Conservation (phyloP, 2,113 vertebrate genomes). For the Paradisaea rubra region DNA sequence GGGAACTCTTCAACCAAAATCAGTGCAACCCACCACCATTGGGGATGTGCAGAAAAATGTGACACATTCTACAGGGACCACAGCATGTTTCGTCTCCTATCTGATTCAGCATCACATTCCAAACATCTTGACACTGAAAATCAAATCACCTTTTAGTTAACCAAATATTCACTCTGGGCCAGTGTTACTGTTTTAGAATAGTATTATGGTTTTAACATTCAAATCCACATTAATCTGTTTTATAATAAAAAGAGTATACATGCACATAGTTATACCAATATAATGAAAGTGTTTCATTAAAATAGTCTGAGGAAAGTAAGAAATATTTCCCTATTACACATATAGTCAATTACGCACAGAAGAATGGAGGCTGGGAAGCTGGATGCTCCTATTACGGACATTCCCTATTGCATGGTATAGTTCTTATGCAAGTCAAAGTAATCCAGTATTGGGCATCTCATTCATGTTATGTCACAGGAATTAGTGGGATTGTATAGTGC, state of each 20-base stretch:
- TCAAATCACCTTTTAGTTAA: not conserved
- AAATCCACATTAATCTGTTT: not conserved
- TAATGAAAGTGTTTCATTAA: not conserved
- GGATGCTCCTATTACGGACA: not conserved
- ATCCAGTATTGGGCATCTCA: not conserved
- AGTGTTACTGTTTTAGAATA: not conserved
- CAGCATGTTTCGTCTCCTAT: rapidly evolving
- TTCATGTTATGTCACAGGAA: not conserved
- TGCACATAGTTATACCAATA: not conserved
- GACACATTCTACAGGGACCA: not conserved
- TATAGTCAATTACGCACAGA: not conserved
- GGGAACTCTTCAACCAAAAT: not conserved
- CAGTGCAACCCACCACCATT: rapidly evolving
- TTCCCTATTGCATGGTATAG: not conserved
- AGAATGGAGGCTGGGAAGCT: not conserved
- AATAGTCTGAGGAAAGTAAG: not conserved
- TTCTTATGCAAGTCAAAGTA: not conserved
- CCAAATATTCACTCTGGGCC: not conserved
- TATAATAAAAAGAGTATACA: not conserved
- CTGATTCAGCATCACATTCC: not conserved
- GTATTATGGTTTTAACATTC: not conserved
- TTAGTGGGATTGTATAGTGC: not conserved
- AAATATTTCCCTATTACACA: not conserved
- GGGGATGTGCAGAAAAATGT: not conserved
- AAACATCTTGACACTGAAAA: not conserved